Conservation (phyloP, 2,888 invertebrate species). For the Beris chalybata region DNA sequence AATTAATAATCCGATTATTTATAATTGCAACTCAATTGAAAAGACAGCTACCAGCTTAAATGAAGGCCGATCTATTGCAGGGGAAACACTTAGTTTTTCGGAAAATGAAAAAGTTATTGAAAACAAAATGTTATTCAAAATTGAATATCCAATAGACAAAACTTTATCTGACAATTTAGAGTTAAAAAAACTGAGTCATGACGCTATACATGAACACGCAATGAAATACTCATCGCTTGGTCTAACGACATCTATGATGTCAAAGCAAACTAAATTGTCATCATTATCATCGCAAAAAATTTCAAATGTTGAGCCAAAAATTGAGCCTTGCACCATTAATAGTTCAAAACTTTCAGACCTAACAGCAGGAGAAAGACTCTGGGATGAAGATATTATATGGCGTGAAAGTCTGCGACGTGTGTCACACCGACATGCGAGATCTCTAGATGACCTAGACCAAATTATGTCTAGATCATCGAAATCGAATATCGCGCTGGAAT, state of each 20-base stretch:
- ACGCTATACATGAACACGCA: constrained; percentile 1
- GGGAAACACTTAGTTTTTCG: constrained; percentile 60
- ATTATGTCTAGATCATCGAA: constrained; percentile 44
- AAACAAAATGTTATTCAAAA: constrained; percentile 53
- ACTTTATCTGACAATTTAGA: constrained; percentile 34
- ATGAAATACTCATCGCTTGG: constrained; percentile 25
- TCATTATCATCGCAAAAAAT: constrained; percentile 30
- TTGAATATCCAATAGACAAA: constrained; percentile 47
- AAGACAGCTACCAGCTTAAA: constrained; percentile 11
- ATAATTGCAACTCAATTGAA: constrained; percentile 33
- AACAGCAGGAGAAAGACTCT: constrained; percentile 70
- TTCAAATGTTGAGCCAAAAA: constrained; percentile 33
- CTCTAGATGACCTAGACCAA: constrained; percentile 78
- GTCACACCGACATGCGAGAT: constrained; percentile 79
- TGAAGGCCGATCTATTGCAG: constrained; percentile 48
- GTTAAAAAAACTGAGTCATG: constrained; percentile 35
- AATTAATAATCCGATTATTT: constrained; percentile 71
- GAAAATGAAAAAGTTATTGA: constrained; percentile 62
- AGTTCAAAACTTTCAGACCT: constrained; percentile 40
- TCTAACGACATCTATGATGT: constrained; percentile 29
- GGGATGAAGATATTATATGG: constrained; percentile 85
- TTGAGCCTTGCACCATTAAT: constrained; percentile 31
- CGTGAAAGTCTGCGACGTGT: constrained; percentile 76
- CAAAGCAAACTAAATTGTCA: constrained; percentile 43
- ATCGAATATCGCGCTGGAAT: neutral